Evolutionary conservation across 2,888 invertebrate species (phyloP).

Genomic region (Eupithecia dodoneata): DNA sequence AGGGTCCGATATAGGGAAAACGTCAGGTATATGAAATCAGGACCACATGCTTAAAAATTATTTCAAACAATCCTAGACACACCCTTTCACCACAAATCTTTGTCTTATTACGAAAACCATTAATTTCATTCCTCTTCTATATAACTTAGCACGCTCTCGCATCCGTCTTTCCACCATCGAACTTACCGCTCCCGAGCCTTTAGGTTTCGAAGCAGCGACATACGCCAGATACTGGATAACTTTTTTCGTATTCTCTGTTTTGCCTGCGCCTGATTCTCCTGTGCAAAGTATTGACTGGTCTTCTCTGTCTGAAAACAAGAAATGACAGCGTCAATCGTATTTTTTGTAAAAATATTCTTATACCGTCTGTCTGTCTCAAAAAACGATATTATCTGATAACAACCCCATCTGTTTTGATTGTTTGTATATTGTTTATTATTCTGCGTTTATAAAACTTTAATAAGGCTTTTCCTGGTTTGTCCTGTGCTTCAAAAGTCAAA

Average conservation of each 20-base stretch:
- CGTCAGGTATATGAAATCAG: neutral
- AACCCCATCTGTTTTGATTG: neutral
- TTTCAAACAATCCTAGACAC: neutral
- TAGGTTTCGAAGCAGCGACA: constrained; percentile 98
- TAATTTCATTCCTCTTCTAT: neutral
- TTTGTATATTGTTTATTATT: neutral
- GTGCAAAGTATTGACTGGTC: constrained; percentile 99
- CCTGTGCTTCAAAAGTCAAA: neutral
- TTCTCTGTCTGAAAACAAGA: constrained; percentile 93
- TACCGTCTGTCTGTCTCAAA: neutral
- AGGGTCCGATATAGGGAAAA: neutral
- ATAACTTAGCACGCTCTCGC: neutral
- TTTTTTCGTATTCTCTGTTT: constrained; percentile 99
- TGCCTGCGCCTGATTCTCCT: constrained; percentile 99
- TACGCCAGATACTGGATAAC: constrained; percentile 99
- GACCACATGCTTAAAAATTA: neutral
- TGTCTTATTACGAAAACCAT: neutral
- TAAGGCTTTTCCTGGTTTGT: neutral
- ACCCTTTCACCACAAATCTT: neutral
- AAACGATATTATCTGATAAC: neutral
- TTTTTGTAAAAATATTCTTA: neutral
- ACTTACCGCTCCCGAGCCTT: constrained; percentile 94
- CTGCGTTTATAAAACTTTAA: neutral
- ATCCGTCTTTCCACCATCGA: neutral
- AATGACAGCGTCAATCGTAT: neutral